A percentile compares a stretch with the other conserved stretches of the same genome.
phyloP scores from a whole-genome alignment of 2,888 invertebrate genomes.

The Liposcelis brunnea region DNA sequence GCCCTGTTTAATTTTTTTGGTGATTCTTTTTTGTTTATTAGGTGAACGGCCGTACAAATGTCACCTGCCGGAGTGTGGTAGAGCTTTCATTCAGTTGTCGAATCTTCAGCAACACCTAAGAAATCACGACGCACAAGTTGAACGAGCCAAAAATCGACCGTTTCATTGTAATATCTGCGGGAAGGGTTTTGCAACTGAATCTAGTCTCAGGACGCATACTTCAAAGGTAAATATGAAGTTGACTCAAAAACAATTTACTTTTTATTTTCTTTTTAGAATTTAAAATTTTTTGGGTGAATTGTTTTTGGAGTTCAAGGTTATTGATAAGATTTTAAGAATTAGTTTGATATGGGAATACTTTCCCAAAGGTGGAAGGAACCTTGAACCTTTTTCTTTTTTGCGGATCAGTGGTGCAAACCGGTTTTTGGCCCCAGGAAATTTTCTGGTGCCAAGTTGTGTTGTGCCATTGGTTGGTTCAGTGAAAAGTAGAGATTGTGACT shows the following conservation, averaged over 20 bases:
- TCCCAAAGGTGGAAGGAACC: no score
- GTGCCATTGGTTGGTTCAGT: no score
- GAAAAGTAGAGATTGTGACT: no score
- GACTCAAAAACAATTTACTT: no score
- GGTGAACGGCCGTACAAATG: conserved; percentile 96
- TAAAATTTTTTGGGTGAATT: neutral
- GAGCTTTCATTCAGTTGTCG: conserved; percentile 91
- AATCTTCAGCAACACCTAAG: conserved; percentile 90
- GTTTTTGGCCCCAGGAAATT: no score
- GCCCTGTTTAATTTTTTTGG: no score
- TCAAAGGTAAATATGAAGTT: conserved; percentile 59
- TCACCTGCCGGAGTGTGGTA: conserved; percentile 85
- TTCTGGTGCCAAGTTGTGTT: no score
- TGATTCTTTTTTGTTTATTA: conserved; percentile 33
- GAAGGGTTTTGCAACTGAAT: conserved; percentile 91
- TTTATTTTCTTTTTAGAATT: neutral
- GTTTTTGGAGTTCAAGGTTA: no score
- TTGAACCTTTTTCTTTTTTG: no score
- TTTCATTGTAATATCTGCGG: conserved; percentile 95
- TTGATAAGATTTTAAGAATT: no score
- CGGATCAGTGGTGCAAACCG: no score
- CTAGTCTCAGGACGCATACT: conserved; percentile 86
- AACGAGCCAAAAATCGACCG: conserved; percentile 84
- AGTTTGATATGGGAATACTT: no score
- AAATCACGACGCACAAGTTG: conserved; percentile 91